These are phyloP conservation scores for Progne subis DNA, from an alignment of 2,113 vertebrate genomes.

Conservation along the genomic window DNA sequence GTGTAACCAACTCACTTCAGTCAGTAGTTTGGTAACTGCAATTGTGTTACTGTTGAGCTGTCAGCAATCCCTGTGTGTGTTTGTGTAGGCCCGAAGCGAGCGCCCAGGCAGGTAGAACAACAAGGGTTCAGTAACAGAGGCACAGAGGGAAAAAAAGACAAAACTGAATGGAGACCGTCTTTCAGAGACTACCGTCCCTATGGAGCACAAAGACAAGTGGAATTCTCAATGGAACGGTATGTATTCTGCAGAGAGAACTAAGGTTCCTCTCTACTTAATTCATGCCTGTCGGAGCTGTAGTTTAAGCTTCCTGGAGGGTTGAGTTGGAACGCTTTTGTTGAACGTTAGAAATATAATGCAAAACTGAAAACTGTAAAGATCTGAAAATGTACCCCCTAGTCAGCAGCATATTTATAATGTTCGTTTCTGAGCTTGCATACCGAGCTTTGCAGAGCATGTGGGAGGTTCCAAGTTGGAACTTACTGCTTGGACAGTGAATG, in stretches of 20 bases:
- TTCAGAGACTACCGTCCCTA: constrained; percentile 64
- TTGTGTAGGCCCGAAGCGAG: constrained; percentile 68
- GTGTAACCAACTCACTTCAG: neutral
- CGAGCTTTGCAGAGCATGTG: neutral
- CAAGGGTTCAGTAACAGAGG: constrained; percentile 56
- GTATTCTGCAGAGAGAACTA: neutral
- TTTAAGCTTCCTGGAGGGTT: neutral
- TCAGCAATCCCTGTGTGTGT: neutral
- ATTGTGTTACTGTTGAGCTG: neutral
- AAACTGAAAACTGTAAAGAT: neutral
- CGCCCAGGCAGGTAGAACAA: constrained; percentile 53
- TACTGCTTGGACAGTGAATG: neutral
- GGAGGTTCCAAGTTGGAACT: neutral
- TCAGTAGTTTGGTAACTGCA: neutral
- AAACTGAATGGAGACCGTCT: constrained; percentile 61
- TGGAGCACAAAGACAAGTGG: constrained; percentile 61
- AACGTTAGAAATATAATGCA: neutral
- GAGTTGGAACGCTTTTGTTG: neutral
- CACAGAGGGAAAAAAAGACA: constrained; percentile 66
- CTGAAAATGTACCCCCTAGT: neutral
- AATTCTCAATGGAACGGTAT: constrained; percentile 75
- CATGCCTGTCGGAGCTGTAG: neutral
- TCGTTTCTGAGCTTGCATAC: accelerated
- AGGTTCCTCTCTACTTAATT: neutral
- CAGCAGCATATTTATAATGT: neutral